These are phyloP conservation scores for Aphelinus atriplicis DNA, from an alignment of 1,140 invertebrate genomes.

Conservation along the genomic window DNA sequence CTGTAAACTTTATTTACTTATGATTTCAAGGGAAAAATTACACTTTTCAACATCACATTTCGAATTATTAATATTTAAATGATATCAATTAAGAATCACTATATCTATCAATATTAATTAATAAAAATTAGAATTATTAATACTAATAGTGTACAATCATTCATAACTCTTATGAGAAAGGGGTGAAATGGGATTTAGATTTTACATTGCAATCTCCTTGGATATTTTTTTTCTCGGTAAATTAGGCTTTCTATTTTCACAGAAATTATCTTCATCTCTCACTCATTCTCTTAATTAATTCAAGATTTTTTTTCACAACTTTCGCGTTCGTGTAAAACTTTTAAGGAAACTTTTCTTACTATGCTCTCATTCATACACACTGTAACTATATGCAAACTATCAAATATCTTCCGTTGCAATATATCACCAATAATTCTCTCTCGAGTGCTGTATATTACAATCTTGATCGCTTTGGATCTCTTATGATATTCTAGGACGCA, in stretches of 20 bases:
- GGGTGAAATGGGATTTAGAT: conserved; percentile 48
- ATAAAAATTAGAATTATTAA: conserved; percentile 66
- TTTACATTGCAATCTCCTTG: conserved; percentile 52
- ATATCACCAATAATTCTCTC: conserved; percentile 51
- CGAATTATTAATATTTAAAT: conserved; percentile 65
- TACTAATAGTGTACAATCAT: conserved; percentile 67
- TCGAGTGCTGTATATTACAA: conserved; percentile 61
- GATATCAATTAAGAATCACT: conserved; percentile 62
- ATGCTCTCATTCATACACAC: conserved; percentile 36
- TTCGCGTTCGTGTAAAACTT: conserved; percentile 40
- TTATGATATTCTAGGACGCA: conserved; percentile 54
- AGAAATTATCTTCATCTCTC: conserved; percentile 14
- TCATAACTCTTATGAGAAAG: conserved; percentile 50
- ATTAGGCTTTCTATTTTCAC: neutral
- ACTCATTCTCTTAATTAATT: conserved; percentile 25
- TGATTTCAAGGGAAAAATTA: conserved; percentile 60
- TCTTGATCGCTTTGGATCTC: conserved; percentile 55
- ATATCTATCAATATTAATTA: conserved; percentile 54
- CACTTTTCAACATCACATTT: conserved; percentile 65
- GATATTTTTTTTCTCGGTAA: conserved; percentile 23
- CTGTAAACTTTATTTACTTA: conserved; percentile 62
- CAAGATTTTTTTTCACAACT: conserved; percentile 41
- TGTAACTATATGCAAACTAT: conserved; percentile 50
- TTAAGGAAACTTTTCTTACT: conserved; percentile 37
- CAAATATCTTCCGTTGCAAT: conserved; percentile 52